Evolutionary conservation across 1,140 invertebrate species (phyloP).

Genomic region (Elymnias hypermnestra): DNA sequence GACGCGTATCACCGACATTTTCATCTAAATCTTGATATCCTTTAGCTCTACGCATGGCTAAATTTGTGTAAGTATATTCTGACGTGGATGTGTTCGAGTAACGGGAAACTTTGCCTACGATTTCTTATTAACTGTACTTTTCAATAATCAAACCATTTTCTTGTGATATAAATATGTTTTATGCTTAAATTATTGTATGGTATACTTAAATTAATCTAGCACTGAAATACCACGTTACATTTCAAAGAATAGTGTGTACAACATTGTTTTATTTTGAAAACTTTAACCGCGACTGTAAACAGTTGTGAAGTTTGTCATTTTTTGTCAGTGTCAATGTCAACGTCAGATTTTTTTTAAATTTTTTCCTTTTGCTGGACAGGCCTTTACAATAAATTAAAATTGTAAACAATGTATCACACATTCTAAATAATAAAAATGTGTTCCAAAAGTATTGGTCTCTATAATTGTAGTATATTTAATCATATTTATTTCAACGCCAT

Average conservation of each 20-base stretch:
- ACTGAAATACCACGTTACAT: no score
- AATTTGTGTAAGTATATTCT: conserved; percentile 16
- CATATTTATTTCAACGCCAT: no score
- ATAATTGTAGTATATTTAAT: no score
- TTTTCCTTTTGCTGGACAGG: no score
- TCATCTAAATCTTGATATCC: conserved; percentile 74
- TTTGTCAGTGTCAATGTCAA: not conserved
- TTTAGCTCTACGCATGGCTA: conserved; percentile 59
- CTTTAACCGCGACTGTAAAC: not conserved
- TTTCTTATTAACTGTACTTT: conserved; percentile 3
- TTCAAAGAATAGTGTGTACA: no score
- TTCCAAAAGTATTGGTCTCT: no score
- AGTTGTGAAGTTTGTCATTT: conserved; percentile 11
- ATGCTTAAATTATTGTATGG: no score
- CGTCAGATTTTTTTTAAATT: no score
- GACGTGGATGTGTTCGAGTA: conserved; percentile 47
- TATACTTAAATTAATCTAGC: no score
- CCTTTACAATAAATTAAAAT: no score
- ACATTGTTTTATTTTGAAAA: conserved; percentile 5
- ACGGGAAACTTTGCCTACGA: conserved; percentile 33
- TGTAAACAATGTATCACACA: no score
- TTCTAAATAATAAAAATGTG: no score
- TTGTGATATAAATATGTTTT: not conserved
- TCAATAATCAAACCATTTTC: not conserved
- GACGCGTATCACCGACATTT: conserved; percentile 39